Evolutionary conservation across 1,140 invertebrate genomes (phyloP).

Genomic region (Teleogryllus occipitalis): DNA sequence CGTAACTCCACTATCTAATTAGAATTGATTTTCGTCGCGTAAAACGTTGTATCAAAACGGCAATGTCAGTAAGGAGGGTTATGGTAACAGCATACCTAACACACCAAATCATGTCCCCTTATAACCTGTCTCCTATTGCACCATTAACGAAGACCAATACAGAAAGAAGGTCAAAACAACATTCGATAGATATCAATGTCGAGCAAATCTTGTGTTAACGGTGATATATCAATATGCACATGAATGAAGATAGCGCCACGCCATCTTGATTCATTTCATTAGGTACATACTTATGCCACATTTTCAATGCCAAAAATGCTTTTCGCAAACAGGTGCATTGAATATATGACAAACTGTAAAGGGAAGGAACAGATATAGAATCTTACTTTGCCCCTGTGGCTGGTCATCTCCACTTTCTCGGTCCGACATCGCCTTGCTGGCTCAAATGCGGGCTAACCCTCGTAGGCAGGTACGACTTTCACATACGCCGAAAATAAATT

Average conservation of each 20-base stretch:
- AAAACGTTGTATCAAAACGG: no score
- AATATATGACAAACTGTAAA: not conserved
- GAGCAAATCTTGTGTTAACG: not conserved
- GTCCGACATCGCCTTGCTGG: constrained; percentile 43
- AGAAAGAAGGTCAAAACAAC: no score
- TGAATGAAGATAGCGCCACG: constrained; percentile 8
- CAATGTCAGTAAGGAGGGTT: no score
- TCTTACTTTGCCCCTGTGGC: constrained; percentile 44
- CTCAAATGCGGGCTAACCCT: constrained; percentile 32
- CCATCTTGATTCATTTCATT: constrained; percentile 21
- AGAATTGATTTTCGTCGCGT: no score
- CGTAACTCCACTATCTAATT: no score
- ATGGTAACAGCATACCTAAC: no score
- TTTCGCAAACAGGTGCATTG: not conserved
- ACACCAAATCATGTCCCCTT: no score
- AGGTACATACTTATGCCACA: constrained; percentile 8
- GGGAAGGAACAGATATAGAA: constrained; percentile 9
- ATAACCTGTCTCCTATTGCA: no score
- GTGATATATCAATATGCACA: not conserved
- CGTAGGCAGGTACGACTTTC: constrained; percentile 6
- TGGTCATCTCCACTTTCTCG: constrained; percentile 50
- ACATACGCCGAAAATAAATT: not conserved
- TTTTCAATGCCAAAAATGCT: not conserved
- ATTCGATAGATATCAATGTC: no score
- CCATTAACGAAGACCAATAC: no score